phyloP scores from a whole-genome alignment of 2,113 vertebrate genomes.

The Salvelinus alpinus region DNA sequence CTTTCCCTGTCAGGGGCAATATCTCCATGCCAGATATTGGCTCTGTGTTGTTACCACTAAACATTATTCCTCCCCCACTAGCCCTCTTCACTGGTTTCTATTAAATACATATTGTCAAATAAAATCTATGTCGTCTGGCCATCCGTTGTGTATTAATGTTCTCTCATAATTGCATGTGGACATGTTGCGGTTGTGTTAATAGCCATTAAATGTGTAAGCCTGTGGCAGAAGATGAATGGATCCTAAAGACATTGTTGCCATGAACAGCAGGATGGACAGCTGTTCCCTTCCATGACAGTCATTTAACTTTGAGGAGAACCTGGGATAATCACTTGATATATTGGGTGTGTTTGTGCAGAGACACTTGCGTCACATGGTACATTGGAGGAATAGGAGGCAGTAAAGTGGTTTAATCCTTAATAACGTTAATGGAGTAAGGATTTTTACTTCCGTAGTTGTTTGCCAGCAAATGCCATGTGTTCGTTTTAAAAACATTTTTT shows the following conservation, averaged over 20 bases:
- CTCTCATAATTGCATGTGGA: constrained; percentile 45
- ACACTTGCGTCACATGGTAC: background rate
- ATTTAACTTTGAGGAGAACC: background rate
- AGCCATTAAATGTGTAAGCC: constrained; percentile 4
- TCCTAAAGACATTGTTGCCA: constrained; percentile 1
- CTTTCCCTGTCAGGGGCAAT: constrained; percentile 51
- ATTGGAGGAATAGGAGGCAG: background rate
- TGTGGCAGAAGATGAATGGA: constrained; percentile 18
- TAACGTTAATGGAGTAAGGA: background rate
- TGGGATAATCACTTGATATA: constrained; percentile 20
- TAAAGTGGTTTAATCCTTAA: background rate
- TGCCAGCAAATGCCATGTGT: background rate
- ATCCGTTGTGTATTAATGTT: constrained; percentile 9
- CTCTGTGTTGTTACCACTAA: constrained; percentile 40
- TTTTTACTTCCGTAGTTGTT: background rate
- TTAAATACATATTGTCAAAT: constrained; percentile 68
- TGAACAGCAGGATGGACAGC: constrained; percentile 10
- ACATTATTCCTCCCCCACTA: constrained; percentile 41
- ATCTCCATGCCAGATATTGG: constrained; percentile 74
- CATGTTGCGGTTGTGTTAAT: constrained; percentile 19
- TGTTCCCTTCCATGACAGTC: background rate
- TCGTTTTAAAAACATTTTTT: background rate
- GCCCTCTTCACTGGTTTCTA: constrained; percentile 47
- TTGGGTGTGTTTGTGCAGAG: constrained; percentile 1
- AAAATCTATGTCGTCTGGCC: constrained; percentile 41